phyloP scores from a whole-genome alignment of 64 coral and sea anemone species.

The Acropora tenuis region DNA sequence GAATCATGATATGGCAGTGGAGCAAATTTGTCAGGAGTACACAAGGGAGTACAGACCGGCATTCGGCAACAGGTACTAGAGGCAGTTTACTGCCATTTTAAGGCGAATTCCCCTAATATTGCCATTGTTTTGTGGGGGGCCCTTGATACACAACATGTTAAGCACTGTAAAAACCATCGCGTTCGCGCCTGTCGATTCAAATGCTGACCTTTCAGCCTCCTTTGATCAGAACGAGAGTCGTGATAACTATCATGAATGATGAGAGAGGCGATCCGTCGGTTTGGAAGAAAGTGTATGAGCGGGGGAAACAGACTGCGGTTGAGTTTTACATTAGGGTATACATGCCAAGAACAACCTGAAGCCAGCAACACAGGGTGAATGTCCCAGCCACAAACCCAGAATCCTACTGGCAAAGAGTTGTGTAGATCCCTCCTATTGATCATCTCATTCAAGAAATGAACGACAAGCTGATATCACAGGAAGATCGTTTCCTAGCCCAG shows the following conservation, averaged over 20 bases:
- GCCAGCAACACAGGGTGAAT: conserved; percentile 80
- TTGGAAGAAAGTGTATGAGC: conserved; percentile 84
- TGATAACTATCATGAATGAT: conserved; percentile 78
- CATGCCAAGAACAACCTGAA: conserved; percentile 79
- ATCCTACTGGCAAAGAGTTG: conserved; percentile 79
- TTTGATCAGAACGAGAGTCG: conserved; percentile 39
- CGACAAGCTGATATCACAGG: conserved; percentile 87
- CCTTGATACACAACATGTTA: no score
- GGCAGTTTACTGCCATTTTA: no score
- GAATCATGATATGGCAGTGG: no score
- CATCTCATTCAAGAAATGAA: conserved; percentile 80
- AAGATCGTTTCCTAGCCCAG: conserved; percentile 82
- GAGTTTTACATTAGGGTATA: conserved; percentile 66
- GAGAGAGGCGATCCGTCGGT: conserved; percentile 77
- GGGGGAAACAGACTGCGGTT: conserved; percentile 73
- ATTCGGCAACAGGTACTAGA: no score
- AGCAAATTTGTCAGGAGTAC: no score
- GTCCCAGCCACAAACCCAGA: conserved; percentile 78
- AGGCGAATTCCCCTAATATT: no score
- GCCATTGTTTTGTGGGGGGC: no score
- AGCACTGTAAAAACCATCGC: no score
- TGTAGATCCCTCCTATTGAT: conserved; percentile 79
- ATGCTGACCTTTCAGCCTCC: no score
- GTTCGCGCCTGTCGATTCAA: no score
- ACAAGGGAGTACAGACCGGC: no score